Evolutionary conservation across 1,140 invertebrate species (phyloP).

Genomic region (Hesperophylax magnus): DNA sequence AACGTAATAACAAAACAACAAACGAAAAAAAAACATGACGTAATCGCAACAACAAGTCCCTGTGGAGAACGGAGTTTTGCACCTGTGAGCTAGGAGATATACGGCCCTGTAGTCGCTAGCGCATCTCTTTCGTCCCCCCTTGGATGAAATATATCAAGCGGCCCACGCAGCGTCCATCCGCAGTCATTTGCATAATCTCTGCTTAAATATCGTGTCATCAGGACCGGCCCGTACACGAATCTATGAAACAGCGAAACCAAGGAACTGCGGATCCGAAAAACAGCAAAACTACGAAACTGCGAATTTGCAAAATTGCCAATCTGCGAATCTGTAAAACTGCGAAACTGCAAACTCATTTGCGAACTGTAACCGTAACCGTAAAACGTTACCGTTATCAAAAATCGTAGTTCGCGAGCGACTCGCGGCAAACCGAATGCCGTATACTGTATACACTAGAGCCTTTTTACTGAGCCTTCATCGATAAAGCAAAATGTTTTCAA

Average conservation of each 20-base stretch:
- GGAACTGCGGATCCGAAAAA: no score
- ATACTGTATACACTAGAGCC: no score
- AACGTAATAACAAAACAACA: not conserved
- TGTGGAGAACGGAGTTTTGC: slow-evolving; percentile 50
- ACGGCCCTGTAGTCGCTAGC: slow-evolving; percentile 46
- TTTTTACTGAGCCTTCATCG: no score
- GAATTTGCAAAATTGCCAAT: no score
- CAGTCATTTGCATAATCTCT: slow-evolving; percentile 56
- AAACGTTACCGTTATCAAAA: no score
- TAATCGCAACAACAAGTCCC: not conserved
- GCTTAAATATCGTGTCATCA: slow-evolving; percentile 49
- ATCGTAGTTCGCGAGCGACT: no score
- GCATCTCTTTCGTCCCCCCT: slow-evolving; percentile 51
- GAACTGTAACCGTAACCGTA: no score
- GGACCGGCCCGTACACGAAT: not conserved
- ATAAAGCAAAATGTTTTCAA: no score
- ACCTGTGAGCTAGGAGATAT: slow-evolving; percentile 50
- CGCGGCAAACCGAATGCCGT: no score
- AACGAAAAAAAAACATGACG: not conserved
- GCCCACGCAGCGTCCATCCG: slow-evolving; percentile 49
- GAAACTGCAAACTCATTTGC: no score
- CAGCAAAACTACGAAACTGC: no score
- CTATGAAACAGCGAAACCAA: not conserved
- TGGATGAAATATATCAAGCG: slow-evolving; percentile 55
- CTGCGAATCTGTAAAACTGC: no score